Percentiles rank a stretch among this genome's conserved stretches.
phyloP scores from a whole-genome alignment of 2,797 vertebrate species.

The Furcifer pardalis region DNA sequence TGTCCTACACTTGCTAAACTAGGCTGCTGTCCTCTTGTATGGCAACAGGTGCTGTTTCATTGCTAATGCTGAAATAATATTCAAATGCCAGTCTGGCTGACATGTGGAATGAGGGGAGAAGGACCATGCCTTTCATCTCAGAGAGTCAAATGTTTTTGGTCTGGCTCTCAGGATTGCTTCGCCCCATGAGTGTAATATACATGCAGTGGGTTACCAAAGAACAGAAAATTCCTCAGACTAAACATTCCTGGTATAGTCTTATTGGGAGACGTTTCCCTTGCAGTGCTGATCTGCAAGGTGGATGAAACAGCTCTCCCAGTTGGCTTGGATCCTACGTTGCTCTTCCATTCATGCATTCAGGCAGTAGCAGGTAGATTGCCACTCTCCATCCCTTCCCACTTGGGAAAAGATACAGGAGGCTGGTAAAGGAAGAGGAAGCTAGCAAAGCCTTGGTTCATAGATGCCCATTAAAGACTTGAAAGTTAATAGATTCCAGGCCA shows the following conservation, averaged over 20 bases:
- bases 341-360: not conserved
- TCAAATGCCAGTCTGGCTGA: too few species aligned
- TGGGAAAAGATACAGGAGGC: not conserved
- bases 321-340: not conserved
- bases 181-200: not conserved
- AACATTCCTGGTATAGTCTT: not conserved
- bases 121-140: too few species aligned
- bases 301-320: not conserved
- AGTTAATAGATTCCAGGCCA: not conserved
- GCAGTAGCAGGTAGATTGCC: not conserved
- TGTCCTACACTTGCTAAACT: too few species aligned
- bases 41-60: too few species aligned
- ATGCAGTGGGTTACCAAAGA: not conserved
- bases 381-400: not conserved
- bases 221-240: not conserved
- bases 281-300: not conserved
- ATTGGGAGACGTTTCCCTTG: not conserved
- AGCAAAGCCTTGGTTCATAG: not conserved
- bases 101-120: too few species aligned
- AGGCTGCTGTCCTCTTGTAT: too few species aligned
- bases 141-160: not conserved
- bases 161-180: not conserved
- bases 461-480: not conserved
- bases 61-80: too few species aligned
- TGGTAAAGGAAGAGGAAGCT: not conserved